phyloP scores from a whole-genome alignment of 2,888 invertebrate species.

The Amblyjoppa fuscipennis region DNA sequence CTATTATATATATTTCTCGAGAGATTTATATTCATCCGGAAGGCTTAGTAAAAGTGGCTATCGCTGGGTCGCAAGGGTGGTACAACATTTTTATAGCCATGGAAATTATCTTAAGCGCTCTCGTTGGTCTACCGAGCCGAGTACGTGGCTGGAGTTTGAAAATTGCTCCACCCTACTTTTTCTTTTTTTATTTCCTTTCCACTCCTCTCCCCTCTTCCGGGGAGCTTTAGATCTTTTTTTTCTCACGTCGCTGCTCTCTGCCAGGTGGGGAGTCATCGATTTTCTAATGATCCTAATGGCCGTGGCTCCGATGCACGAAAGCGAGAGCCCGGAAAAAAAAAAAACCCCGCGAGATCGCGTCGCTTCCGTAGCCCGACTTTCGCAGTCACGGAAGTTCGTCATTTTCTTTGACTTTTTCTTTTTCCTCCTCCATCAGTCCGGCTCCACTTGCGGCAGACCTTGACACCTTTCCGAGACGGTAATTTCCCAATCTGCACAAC shows the following conservation, averaged over 20 bases:
- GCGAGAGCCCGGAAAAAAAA: not conserved
- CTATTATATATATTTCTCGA: not conserved
- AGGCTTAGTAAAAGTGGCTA: slow-evolving; percentile 47
- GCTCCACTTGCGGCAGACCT: slow-evolving; percentile 20
- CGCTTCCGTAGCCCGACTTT: slow-evolving; percentile 36
- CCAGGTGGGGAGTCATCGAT: slow-evolving; percentile 61
- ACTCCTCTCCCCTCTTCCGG: not conserved
- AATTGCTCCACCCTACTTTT: slow-evolving; percentile 27
- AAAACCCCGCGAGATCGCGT: slow-evolving; percentile 6
- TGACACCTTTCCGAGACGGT: slow-evolving; percentile 37
- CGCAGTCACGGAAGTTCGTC: slow-evolving; percentile 71
- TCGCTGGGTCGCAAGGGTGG: slow-evolving; percentile 29
- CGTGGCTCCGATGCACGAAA: slow-evolving; percentile 20
- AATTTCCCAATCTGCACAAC: slow-evolving; percentile 10
- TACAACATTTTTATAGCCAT: slow-evolving; percentile 58
- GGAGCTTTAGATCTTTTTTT: not conserved
- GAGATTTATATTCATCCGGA: slow-evolving; percentile 39
- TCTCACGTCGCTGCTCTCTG: slow-evolving; percentile 16
- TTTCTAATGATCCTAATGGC: slow-evolving; percentile 70
- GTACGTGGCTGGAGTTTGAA: slow-evolving; percentile 50
- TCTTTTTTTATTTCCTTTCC: slow-evolving; percentile 5
- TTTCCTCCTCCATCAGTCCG: slow-evolving; percentile 46
- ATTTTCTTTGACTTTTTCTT: slow-evolving; percentile 71
- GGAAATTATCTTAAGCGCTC: slow-evolving; percentile 53
- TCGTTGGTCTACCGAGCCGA: slow-evolving; percentile 36